Percentiles rank a stretch among this genome's conserved stretches.
phyloP scores from a whole-genome alignment of 2,797 vertebrate species.

The Micrastur ruficollis region DNA sequence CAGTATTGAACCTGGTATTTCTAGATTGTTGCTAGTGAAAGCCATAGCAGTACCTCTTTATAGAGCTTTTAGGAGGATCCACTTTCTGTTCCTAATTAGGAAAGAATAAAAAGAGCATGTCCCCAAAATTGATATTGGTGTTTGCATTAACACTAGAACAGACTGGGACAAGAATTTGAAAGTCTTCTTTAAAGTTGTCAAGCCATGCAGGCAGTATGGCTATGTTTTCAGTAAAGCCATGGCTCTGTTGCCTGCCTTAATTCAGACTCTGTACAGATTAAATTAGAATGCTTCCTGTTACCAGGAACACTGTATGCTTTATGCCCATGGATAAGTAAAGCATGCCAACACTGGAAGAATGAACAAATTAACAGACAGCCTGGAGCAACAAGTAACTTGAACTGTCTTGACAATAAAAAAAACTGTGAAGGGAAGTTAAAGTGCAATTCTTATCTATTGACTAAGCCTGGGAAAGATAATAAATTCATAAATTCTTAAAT shows the following conservation, averaged over 20 bases:
- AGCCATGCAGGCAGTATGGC: not conserved
- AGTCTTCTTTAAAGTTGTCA: not conserved
- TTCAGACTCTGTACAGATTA: constrained; percentile 40
- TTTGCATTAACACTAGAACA: not conserved
- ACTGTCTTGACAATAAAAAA: constrained; percentile 49
- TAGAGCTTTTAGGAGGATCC: not conserved
- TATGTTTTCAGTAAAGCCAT: not conserved
- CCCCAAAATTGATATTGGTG: not conserved
- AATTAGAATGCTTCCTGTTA: constrained; percentile 53
- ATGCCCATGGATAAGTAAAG: constrained; percentile 35
- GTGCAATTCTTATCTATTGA: constrained; percentile 38
- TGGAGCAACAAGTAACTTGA: constrained; percentile 46
- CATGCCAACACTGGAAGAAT: constrained; percentile 11
- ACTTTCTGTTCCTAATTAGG: not conserved
- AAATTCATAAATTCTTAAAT: constrained; percentile 60
- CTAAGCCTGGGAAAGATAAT: constrained; percentile 40
- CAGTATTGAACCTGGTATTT: not conserved
- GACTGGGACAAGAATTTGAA: not conserved
- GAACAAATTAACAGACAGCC: constrained; percentile 51
- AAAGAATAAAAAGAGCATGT: not conserved
- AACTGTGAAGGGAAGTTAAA: constrained; percentile 19
- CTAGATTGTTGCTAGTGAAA: not conserved
- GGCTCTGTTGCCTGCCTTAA: not conserved
- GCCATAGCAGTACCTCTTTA: not conserved
- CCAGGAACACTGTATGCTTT: constrained; percentile 29